Percentiles rank a stretch among this genome's conserved stretches.
These are phyloP conservation scores for Eupithecia dodoneata DNA, from an alignment of 2,888 invertebrate genomes.

Conservation along the genomic window DNA sequence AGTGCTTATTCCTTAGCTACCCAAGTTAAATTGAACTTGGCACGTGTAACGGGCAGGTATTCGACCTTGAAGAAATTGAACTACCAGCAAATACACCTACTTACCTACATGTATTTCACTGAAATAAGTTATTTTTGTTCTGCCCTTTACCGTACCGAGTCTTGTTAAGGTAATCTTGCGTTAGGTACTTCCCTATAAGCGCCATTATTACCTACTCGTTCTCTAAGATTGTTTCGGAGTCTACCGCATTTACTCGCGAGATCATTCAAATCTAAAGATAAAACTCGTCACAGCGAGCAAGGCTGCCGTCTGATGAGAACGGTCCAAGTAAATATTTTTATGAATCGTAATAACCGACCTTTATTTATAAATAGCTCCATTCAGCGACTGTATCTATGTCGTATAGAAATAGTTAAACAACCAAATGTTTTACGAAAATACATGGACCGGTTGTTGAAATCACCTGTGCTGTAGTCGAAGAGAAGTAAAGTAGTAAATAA, in stretches of 20 bases:
- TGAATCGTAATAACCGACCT: conserved; percentile 33
- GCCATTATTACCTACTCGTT: not conserved
- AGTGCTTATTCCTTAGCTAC: not conserved
- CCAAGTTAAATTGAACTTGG: not conserved
- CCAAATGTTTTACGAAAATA: conserved; percentile 31
- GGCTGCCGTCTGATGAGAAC: not conserved
- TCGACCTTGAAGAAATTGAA: conserved; percentile 13
- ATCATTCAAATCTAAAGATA: not conserved
- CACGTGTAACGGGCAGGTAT: conserved; percentile 5
- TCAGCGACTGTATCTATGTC: conserved; percentile 23
- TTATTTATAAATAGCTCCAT: conserved; percentile 34
- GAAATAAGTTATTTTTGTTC: conserved; percentile 12
- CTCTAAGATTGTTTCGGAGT: not conserved
- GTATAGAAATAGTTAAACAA: conserved; percentile 27
- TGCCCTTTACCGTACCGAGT: conserved; percentile 5
- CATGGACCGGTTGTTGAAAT: conserved; percentile 16
- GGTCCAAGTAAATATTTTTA: conserved; percentile 28
- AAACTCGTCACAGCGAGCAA: conserved; percentile 3
- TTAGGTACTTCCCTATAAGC: not conserved
- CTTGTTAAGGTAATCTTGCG: conserved; percentile 13
- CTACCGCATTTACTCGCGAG: not conserved
- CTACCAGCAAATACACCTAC: conserved; percentile 1
- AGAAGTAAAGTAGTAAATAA: too few species aligned
- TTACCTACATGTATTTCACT: conserved; percentile 6
- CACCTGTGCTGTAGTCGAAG: conserved; percentile 9